A percentile compares a stretch with the other conserved stretches of the same genome.
These are phyloP conservation scores for Leptarthrus brevirostris DNA, from an alignment of 2,888 invertebrate genomes.

Conservation along the genomic window DNA sequence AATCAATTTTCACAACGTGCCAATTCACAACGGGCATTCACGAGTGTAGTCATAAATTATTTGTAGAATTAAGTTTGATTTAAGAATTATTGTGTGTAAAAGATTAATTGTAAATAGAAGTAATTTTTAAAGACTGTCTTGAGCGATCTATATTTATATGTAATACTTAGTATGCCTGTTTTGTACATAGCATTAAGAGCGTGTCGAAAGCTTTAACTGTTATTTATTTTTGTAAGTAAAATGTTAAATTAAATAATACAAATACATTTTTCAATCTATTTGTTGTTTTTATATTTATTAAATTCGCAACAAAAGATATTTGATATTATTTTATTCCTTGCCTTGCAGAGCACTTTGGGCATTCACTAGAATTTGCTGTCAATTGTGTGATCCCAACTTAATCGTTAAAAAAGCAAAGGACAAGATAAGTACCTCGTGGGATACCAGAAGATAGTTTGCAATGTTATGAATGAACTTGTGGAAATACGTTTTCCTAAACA, in stretches of 20 bases:
- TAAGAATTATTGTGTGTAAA: background rate
- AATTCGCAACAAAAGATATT: too few relatives aligned
- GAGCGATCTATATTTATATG: constrained; percentile 28
- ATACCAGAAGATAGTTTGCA: too few relatives aligned
- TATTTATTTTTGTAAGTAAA: constrained; percentile 34
- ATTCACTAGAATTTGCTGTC: too few relatives aligned
- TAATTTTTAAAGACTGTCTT: constrained; percentile 6
- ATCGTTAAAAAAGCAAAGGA: too few relatives aligned
- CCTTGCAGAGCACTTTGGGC: too few relatives aligned
- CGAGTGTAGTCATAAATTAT: constrained; percentile 60
- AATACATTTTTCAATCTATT: background rate
- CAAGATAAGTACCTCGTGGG: too few relatives aligned
- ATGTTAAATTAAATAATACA: background rate
- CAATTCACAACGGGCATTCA: constrained; percentile 63
- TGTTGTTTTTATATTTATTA: background rate
- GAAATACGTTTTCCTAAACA: too few relatives aligned
- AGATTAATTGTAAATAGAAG: constrained; percentile 9
- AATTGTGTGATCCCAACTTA: too few relatives aligned
- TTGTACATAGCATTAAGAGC: constrained; percentile 6
- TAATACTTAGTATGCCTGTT: constrained; percentile 7
- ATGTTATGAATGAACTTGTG: too few relatives aligned
- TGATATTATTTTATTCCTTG: too few relatives aligned
- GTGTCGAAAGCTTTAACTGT: constrained; percentile 29
- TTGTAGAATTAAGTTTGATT: background rate
- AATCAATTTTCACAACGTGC: constrained; percentile 66